Evolutionary conservation across 2,113 vertebrate species (phyloP), one percentile per base, ranked within the genome.

Genomic region (Corydoras maculifer): DNA sequence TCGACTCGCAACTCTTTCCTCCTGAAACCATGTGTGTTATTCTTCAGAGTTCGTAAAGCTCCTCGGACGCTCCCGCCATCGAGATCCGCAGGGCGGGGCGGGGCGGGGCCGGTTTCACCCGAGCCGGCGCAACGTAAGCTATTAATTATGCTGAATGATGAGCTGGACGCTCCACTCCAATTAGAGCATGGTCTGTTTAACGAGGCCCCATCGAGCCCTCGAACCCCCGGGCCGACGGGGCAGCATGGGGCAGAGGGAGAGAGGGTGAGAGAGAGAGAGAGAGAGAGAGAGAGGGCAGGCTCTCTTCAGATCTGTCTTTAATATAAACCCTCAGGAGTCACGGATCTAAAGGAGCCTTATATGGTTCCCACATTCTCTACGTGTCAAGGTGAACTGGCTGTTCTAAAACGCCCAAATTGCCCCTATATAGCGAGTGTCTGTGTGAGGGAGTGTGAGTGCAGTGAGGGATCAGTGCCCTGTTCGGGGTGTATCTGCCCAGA

Each of bases 111-210:
- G n/a, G n/a, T n/a, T 91, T 90, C 86, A 87, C 90, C 85, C 83
- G 87, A 90, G 88, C 79, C 83, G 76, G 3, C 85, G 82, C 82
- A 87, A 91, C 91, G 84, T 79, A 87, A 90, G 86, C 84, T 85
- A 91, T 91, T 89, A 89, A 91, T 91, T 89, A 88, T 77, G 78
- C 75, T 86, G 89, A 89, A 90, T 87, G 86, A 91, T 92, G 68
- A 75, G 83, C 87, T 84, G 87, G 81, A 80, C 63, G 72, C 80
- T 85, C 43, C 69, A 84, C 86, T 83, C 73, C 77, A 85, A 87
- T 76, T 82, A 85, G 82, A 88, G 62, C 57, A 77, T 64, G 69
- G 76, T 75, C 73, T 0, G 62, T 57, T 72, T 75, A 69, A 78
- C 65, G 64, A 35, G 10, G 68, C 49, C 53, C 60, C 71, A 64